Base-by-base conservation (phyloP, 1,140 invertebrate genomes). In the Leptopilina boulardi region DNA sequence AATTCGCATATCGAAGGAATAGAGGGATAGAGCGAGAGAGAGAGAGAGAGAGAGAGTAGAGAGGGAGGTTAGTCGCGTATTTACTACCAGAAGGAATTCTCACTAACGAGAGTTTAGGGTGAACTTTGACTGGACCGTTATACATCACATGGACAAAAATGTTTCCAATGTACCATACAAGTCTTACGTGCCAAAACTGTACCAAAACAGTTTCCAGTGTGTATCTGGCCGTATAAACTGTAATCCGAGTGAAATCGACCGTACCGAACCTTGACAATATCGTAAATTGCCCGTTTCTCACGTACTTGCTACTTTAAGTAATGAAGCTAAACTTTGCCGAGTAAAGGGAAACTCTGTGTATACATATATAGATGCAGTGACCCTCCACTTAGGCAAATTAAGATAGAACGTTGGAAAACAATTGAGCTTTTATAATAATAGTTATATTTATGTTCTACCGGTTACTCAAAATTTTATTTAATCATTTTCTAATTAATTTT, bases 301-400 rank as follows among this genome's bases (percentile, higher is more conserved):
- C 34, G n/a, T 59, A 34, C 34, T 38, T 76, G 56, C 44, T 82
- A 80, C 80, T 82, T 38, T 81, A 81, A 74, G 54, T 79, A 77
- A 82, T 77, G 77, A 82, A 38, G 54, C 74, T 59, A 81, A 82
- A 81, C 71, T 77, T 79, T 66, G 47, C 21, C n/a, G 42, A 59
- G 10, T 15, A 71, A 19, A 34, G 51, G 21, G 51, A 18, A 18
- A 19, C 51, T 15, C 34, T 38, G 4, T 38, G 0, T 38, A 38
- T 30, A n/a, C 9, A n/a, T n/a, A n/a, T n/a, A n/a, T 34, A 15
- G 41, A 15, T 42, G 38, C 15, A 34, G 23, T 3, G n/a, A 15
- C 74, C 41, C 44, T 71, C 38, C 30, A 77, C 71, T 79, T 71
- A 73, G 38, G 77, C 59, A 41, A 76, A 76, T 79, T 75, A 11